Evolutionary conservation across 2,888 invertebrate species (phyloP).

Genomic region (Halictus quadricinctus): DNA sequence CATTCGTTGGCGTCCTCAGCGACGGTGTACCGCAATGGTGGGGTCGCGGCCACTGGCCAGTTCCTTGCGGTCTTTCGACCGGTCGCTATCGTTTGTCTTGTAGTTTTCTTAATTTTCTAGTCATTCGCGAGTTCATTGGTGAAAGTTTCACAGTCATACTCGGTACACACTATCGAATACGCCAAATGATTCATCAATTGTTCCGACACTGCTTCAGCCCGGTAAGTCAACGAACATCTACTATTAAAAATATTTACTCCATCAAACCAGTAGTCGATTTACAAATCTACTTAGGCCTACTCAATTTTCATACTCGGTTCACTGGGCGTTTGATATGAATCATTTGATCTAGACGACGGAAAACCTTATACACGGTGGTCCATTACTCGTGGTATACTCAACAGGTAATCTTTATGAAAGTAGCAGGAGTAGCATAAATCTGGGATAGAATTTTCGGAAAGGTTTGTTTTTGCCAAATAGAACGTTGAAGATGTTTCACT

Average conservation of each 20-base stretch:
- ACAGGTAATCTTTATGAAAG: neutral
- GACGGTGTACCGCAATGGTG: slow-evolving; percentile 61
- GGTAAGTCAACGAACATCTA: slow-evolving; percentile 41
- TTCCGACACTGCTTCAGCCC: slow-evolving; percentile 14
- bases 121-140: slow-evolving; percentile 37
- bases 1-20: slow-evolving; percentile 68
- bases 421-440: neutral
- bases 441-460: neutral
- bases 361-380: neutral
- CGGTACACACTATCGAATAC: slow-evolving; percentile 24
- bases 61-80: slow-evolving; percentile 71
- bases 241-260: neutral
- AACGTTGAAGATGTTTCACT: neutral
- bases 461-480: neutral
- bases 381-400: neutral
- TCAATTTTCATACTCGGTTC: neutral
- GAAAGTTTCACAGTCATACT: slow-evolving; percentile 35
- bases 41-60: slow-evolving; percentile 70
- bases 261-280: neutral
- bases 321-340: neutral
- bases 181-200: slow-evolving; percentile 45
- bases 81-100: slow-evolving; percentile 57
- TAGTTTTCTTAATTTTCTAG: slow-evolving; percentile 33
- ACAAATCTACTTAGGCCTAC: neutral
- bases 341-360: neutral